These are phyloP conservation scores for Drosophila melanica DNA, from an alignment of 1,140 invertebrate species.

Conservation along the genomic window DNA sequence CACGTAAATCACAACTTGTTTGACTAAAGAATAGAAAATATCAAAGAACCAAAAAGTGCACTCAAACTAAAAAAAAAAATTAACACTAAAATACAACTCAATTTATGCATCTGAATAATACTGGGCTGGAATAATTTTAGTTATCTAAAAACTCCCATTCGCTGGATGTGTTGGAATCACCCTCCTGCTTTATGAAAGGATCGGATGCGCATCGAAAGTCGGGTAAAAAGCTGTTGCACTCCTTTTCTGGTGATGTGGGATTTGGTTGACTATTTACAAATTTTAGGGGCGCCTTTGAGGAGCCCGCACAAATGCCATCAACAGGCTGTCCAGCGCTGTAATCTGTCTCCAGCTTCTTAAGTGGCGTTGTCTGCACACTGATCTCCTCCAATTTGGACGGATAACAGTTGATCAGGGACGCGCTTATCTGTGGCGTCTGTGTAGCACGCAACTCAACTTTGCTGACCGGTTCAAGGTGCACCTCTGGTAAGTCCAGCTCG, in stretches of 20 bases:
- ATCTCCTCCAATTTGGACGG: conserved; percentile 55
- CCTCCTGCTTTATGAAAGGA: conserved; percentile 46
- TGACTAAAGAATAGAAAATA: conserved; percentile 11
- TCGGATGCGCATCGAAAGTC: conserved; percentile 69
- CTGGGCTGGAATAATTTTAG: conserved; percentile 40
- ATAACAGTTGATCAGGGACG: conserved; percentile 54
- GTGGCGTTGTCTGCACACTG: conserved; percentile 55
- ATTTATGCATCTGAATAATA: conserved; percentile 38
- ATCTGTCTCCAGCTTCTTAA: not conserved
- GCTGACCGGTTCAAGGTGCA: conserved; percentile 40
- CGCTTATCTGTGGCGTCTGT: conserved; percentile 28
- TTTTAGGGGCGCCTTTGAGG: conserved; percentile 46
- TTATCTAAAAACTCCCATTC: conserved; percentile 83
- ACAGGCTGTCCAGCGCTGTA: conserved; percentile 60
- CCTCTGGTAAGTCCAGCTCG: conserved; percentile 67
- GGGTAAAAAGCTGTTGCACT: conserved; percentile 71
- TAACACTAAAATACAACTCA: conserved; percentile 11
- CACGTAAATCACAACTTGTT: conserved; percentile 55
- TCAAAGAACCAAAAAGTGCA: conserved; percentile 7
- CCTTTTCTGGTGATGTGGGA: conserved; percentile 11
- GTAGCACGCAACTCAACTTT: conserved; percentile 43
- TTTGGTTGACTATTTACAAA: conserved; percentile 56
- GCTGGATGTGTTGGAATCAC: conserved; percentile 73
- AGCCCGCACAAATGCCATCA: conserved; percentile 54
- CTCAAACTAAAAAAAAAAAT: conserved; percentile 1